Conservation (phyloP, 1,140 invertebrate species). For the Ostrea denselamellosa region DNA sequence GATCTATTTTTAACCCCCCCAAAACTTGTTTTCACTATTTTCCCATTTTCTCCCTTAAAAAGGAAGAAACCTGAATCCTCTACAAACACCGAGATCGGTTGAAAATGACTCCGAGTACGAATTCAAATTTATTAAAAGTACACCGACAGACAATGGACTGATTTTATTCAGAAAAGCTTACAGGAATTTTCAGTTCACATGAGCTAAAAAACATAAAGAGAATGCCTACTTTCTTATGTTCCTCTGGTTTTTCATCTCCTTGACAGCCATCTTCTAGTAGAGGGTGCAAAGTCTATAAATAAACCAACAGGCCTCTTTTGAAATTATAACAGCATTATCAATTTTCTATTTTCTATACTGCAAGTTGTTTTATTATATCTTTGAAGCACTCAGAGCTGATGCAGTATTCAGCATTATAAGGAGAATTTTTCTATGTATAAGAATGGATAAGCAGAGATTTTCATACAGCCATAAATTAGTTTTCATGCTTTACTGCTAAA, state of each 20-base stretch:
- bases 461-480: too few species aligned
- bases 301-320: background rate
- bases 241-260: constrained; percentile 66
- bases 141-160: background rate
- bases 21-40: too few species aligned
- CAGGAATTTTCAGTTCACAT: background rate
- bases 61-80: background rate
- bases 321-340: too few species aligned
- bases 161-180: background rate
- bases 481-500: too few species aligned
- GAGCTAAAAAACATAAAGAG: background rate
- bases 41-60: too few species aligned
- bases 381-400: too few species aligned
- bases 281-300: constrained; percentile 69
- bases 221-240: constrained; percentile 61
- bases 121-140: background rate
- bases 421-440: too few species aligned
- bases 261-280: constrained; percentile 72
- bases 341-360: too few species aligned
- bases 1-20: too few species aligned
- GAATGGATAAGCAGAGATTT: too few species aligned
- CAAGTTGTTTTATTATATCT: too few species aligned
- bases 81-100: background rate
- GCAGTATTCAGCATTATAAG: too few species aligned
- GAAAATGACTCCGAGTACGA: background rate